Evolutionary conservation across 2,113 vertebrate species (phyloP).

Genomic region (Stercorarius parasiticus): DNA sequence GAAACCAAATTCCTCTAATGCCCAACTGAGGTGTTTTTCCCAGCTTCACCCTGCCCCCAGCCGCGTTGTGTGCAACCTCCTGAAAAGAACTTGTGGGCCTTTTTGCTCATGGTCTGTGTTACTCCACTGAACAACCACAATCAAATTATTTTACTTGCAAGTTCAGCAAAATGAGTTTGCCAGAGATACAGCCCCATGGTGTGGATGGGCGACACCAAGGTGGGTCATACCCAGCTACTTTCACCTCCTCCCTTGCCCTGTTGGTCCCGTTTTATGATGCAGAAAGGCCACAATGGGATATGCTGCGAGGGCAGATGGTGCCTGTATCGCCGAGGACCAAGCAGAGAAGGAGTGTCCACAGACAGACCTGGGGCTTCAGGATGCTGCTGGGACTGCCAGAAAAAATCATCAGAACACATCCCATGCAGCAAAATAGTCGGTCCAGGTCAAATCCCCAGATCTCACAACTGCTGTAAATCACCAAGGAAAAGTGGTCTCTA

Average conservation of each 20-base stretch:
- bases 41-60: neutral
- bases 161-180: neutral
- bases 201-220: neutral
- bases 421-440: neutral
- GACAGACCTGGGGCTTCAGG: neutral
- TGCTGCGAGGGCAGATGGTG: neutral
- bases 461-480: neutral
- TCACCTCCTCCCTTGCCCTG: neutral
- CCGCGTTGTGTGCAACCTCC: neutral
- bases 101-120: fast-evolving
- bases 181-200: fast-evolving
- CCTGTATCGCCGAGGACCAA: neutral
- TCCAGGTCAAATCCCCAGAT: neutral
- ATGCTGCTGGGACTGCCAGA: neutral
- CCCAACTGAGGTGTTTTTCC: neutral
- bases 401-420: neutral
- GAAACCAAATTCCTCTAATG: neutral
- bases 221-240: neutral
- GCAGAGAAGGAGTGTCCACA: neutral
- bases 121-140: neutral
- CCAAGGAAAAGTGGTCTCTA: neutral
- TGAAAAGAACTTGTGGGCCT: neutral
- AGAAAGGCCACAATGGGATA: neutral
- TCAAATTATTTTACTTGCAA: neutral
- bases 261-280: neutral